Base-by-base conservation (phyloP, 1,140 invertebrate species). In the Drosophila parabipectinata region DNA sequence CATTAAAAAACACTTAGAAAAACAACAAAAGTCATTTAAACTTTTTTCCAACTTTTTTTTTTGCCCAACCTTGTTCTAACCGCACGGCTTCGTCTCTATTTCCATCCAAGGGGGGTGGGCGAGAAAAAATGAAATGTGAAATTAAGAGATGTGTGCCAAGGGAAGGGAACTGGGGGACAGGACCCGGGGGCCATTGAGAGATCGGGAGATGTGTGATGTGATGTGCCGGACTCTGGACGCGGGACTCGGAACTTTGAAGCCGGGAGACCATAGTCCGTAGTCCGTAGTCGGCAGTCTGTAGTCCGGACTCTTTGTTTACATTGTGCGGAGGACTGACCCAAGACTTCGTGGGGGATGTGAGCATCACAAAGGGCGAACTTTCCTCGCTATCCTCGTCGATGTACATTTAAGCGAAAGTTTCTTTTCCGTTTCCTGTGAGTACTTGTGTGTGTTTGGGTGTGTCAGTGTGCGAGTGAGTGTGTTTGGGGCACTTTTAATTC, bases 371-470 rank as follows among this genome's bases (percentile, higher is more conserved):
- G 69, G 91, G 88, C 72, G 88, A 91, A 82, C 91, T 90, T 81
- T 92, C 91, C 82, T 92, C 91, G 77, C 90, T 92, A 71, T 92
- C 91, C 74, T 91, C 84, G 84, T 89, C 89, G 83, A 88, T 88
- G 77, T 91, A 91, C 89, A 91, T 91, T 90, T 91, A 90, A 87
- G 73, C 76, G 72, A 88, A 87, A 83, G 83, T 85, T 87, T 83
- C 63, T 57, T 78, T 68, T 62, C 74, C 59, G 55, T 60, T 75
- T 53, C 53, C 52, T 55, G 51, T 62, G 21, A 12, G 37, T 56
- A 64, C 15, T 0, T 18, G 18, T 44, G 14, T 51, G 26, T 28
- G 12, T 32, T 0, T 9, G 32, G 7, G 32, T 32, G 9, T 32
- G 30, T 8, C 7, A 15, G 24, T 10, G 45, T 26, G 30, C 14